Evolutionary conservation across 2,888 invertebrate species (phyloP).

Genomic region (Caenorhabditis angaria): DNA sequence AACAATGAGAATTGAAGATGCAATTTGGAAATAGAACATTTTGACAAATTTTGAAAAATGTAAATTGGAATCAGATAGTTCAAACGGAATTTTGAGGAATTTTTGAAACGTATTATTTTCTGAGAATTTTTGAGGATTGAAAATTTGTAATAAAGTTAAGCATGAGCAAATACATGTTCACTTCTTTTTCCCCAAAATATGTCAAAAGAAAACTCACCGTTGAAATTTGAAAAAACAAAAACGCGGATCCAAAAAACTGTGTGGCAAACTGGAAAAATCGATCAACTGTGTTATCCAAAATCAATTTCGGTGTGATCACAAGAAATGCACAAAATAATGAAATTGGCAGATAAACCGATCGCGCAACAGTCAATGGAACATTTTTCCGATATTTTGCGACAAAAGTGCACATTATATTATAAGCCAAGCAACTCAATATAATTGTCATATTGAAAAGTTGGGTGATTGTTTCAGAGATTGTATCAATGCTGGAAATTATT

Average conservation of each 20-base stretch:
- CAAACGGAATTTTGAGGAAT: too few species aligned
- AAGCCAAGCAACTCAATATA: slow-evolving; percentile 28
- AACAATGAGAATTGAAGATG: too few species aligned
- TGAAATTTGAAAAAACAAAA: slow-evolving; percentile 21
- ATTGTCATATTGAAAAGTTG: slow-evolving; percentile 41
- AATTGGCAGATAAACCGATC: slow-evolving; percentile 23
- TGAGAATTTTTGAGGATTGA: background rate
- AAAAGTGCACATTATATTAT: slow-evolving; percentile 38
- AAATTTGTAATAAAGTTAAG: too few species aligned
- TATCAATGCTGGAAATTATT: background rate
- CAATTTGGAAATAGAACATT: too few species aligned
- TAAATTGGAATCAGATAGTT: too few species aligned
- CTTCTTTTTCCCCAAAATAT: background rate
- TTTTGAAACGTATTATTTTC: background rate
- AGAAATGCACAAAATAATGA: slow-evolving; percentile 27
- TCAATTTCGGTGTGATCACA: slow-evolving; percentile 31
- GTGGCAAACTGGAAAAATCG: slow-evolving; percentile 31
- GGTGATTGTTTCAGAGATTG: slow-evolving; percentile 20
- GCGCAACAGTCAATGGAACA: slow-evolving; percentile 16
- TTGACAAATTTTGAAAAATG: too few species aligned
- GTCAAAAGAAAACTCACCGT: background rate
- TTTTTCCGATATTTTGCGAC: slow-evolving; percentile 31
- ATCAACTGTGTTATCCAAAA: slow-evolving; percentile 13
- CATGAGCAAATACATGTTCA: too few species aligned
- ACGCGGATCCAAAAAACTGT: slow-evolving; percentile 27